A percentile compares a stretch with the other conserved stretches of the same genome.
These are phyloP conservation scores for Drosophila nannoptera DNA, from an alignment of 1,140 invertebrate genomes.

Conservation along the genomic window DNA sequence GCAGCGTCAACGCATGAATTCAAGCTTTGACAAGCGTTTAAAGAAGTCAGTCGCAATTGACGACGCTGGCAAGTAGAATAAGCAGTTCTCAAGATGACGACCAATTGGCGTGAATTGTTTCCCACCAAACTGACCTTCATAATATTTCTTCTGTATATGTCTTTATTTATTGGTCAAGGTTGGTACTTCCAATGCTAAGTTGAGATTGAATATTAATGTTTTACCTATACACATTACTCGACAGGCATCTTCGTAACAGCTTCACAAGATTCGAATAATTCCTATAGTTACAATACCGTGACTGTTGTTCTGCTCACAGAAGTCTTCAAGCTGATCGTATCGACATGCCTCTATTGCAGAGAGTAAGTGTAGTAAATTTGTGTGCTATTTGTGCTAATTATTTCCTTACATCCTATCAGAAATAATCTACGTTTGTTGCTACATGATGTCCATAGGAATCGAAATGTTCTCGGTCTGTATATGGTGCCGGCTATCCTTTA, in stretches of 20 bases:
- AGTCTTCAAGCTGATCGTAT: slow-evolving; percentile 89
- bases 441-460: slow-evolving; percentile 82
- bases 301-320: slow-evolving; percentile 94
- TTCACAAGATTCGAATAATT: slow-evolving; percentile 89
- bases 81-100: slow-evolving; percentile 56
- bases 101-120: slow-evolving; percentile 86
- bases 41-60: slow-evolving; percentile 19
- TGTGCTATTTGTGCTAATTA: neutral
- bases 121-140: slow-evolving; percentile 88
- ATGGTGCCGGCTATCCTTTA: slow-evolving; percentile 94
- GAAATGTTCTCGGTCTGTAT: slow-evolving; percentile 88
- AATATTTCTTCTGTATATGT: slow-evolving; percentile 91
- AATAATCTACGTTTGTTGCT: slow-evolving; percentile 79
- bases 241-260: slow-evolving; percentile 94
- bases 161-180: slow-evolving; percentile 91
- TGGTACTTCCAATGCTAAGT: slow-evolving; percentile 28
- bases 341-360: slow-evolving; percentile 85
- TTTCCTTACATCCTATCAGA: slow-evolving; percentile 52
- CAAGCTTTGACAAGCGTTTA: slow-evolving; percentile 2
- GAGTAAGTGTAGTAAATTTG: slow-evolving; percentile 80
- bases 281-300: slow-evolving; percentile 92
- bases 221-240: slow-evolving; percentile 1
- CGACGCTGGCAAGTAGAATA: slow-evolving; percentile 34
- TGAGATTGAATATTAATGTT: slow-evolving; percentile 16
- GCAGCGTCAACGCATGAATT: slow-evolving; percentile 6